A percentile compares a stretch with the other conserved stretches of the same genome.
These are phyloP conservation scores for Ranitomeya imitator DNA, from an alignment of 2,113 vertebrate genomes.

Conservation along the genomic window DNA sequence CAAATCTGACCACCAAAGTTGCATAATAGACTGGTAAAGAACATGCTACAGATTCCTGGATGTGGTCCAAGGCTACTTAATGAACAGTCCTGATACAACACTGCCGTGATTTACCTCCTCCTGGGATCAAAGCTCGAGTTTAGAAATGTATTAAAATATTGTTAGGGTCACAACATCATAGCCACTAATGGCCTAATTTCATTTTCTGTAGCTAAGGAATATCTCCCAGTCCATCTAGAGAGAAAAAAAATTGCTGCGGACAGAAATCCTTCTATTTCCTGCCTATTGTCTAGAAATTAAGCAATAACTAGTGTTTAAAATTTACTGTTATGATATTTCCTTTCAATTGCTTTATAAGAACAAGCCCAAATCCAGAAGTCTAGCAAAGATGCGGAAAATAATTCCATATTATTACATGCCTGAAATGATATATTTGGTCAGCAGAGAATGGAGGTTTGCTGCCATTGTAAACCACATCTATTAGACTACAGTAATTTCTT, in stretches of 20 bases:
- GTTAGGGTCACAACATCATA: not conserved
- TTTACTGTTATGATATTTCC: conserved; percentile 17
- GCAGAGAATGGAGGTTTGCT: not conserved
- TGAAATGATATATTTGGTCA: conserved; percentile 38
- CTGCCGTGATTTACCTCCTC: not conserved
- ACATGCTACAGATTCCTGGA: not conserved
- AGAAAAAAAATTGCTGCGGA: not conserved
- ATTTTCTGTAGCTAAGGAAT: not conserved
- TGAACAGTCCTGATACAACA: not conserved
- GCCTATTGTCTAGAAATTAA: conserved; percentile 68
- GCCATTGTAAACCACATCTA: conserved; percentile 44
- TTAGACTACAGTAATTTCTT: conserved; percentile 27
- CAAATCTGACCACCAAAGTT: not conserved
- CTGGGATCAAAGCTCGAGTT: not conserved
- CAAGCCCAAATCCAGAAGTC: conserved; percentile 19
- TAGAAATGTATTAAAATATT: not conserved
- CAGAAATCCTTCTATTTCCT: conserved; percentile 63
- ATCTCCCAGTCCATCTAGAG: not conserved
- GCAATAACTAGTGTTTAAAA: conserved; percentile 41
- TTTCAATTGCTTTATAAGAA: conserved; percentile 22
- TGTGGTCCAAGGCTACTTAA: not conserved
- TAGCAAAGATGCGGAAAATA: conserved; percentile 39
- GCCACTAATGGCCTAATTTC: not conserved
- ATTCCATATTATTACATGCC: conserved; percentile 49
- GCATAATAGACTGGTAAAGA: not conserved